A percentile compares a stretch with the other conserved stretches of the same genome.
Conservation (phyloP, 2,113 vertebrate genomes). For the Saccopteryx leptura region DNA sequence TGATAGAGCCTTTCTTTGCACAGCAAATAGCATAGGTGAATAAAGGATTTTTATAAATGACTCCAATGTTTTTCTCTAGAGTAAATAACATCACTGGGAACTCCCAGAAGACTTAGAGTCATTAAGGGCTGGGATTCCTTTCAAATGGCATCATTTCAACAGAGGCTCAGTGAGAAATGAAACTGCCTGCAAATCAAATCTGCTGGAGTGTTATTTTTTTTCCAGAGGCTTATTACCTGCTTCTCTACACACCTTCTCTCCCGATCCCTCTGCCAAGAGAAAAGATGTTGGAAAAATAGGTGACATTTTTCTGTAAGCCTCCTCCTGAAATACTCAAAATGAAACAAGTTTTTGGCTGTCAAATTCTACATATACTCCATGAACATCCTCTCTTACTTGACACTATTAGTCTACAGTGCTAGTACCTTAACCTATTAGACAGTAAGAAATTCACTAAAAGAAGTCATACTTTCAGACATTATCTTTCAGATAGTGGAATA, state of each 20-base stretch:
- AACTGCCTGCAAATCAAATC: conserved; percentile 81
- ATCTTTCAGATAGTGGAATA: conserved; percentile 14
- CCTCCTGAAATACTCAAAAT: conserved; percentile 68
- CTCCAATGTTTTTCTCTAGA: conserved; percentile 64
- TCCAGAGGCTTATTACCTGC: conserved; percentile 78
- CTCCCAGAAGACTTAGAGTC: conserved; percentile 69
- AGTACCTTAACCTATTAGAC: neutral
- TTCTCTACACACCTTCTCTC: neutral
- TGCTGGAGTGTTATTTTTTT: conserved; percentile 80
- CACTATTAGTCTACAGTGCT: neutral
- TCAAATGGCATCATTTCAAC: conserved; percentile 73
- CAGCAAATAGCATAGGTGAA: conserved; percentile 68
- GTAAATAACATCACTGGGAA: conserved; percentile 58
- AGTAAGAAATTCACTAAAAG: conserved; percentile 28
- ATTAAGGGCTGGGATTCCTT: conserved; percentile 72
- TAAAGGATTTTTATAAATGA: conserved; percentile 56
- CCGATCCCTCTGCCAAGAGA: neutral
- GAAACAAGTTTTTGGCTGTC: conserved; percentile 60
- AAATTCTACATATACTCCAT: conserved; percentile 50
- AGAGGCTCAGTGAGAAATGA: conserved; percentile 69
- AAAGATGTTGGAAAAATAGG: conserved; percentile 36
- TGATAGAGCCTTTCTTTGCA: conserved; percentile 55
- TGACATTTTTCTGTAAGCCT: conserved; percentile 55
- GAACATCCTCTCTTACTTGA: conserved; percentile 17
- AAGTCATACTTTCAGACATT: conserved; percentile 34